phyloP scores from a whole-genome alignment of 2,797 vertebrate genomes.

The Spinus olivaceus region DNA sequence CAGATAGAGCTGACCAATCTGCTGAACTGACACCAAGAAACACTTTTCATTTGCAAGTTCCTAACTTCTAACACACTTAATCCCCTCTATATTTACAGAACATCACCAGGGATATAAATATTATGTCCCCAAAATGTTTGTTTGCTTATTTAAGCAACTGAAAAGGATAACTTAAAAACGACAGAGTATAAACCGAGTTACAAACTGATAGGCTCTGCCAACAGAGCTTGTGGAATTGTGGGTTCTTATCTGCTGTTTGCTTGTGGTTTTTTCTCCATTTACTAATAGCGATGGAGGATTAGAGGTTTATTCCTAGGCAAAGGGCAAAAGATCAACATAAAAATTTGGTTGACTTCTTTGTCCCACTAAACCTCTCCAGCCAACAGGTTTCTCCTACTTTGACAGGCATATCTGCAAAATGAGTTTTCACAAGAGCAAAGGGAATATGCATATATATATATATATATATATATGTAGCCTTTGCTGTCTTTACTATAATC shows the following conservation, averaged over 20 bases:
- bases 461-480: not conserved
- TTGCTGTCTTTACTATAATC: not conserved
- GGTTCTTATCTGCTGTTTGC: not conserved
- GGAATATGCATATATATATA: not conserved
- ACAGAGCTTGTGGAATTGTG: not conserved
- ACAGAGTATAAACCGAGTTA: not conserved
- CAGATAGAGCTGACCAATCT: not conserved
- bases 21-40: not conserved
- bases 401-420: not conserved
- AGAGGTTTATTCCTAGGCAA: not conserved
- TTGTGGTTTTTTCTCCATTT: not conserved
- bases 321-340: not conserved
- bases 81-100: not conserved
- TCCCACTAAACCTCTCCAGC: not conserved
- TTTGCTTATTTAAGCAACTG: not conserved
- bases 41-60: not conserved
- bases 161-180: not conserved
- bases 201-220: not conserved
- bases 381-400: not conserved
- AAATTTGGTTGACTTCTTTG: not conserved
- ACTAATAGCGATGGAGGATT: not conserved
- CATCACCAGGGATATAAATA: not conserved
- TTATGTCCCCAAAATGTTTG: not conserved
- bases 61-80: not conserved
- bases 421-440: not conserved